Evolutionary conservation across 2,797 vertebrate genomes (phyloP).

Genomic region (Microchirus variegatus): DNA sequence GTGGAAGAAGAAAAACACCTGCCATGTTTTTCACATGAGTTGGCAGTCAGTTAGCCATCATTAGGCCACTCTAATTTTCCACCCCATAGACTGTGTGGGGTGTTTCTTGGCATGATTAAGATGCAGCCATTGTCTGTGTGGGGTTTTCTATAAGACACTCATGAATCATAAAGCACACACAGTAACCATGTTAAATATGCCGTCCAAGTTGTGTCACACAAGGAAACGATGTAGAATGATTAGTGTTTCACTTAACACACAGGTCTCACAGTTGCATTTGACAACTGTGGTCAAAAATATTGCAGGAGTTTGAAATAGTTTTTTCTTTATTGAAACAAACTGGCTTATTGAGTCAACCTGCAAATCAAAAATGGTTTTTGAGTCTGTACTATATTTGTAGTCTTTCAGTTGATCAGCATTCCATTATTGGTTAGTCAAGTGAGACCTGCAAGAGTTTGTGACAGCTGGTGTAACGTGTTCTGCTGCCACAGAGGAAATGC

Average conservation of each 20-base stretch:
- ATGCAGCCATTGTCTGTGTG: constrained; percentile 13
- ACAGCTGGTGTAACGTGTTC: not conserved
- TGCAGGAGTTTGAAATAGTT: not conserved
- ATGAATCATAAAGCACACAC: constrained; percentile 42
- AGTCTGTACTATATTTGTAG: not conserved
- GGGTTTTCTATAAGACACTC: constrained; percentile 38
- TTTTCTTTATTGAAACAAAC: too few relatives aligned
- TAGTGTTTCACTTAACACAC: not conserved
- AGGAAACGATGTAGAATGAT: constrained; percentile 1
- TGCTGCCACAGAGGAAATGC: not conserved
- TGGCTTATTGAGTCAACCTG: too few relatives aligned
- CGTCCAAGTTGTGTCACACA: constrained; percentile 22
- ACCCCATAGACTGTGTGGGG: constrained; percentile 17
- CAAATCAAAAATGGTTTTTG: not conserved
- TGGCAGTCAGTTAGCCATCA: constrained; percentile 10
- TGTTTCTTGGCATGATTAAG: constrained; percentile 32
- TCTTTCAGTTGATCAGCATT: not conserved
- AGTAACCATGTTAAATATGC: constrained; percentile 15
- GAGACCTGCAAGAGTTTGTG: not conserved
- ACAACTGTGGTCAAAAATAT: constrained; percentile 5
- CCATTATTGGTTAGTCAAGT: not conserved
- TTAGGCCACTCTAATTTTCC: constrained; percentile 25
- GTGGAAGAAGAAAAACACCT: constrained; percentile 10
- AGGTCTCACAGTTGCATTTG: too few relatives aligned
- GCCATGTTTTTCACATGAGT: constrained; percentile 32